These are phyloP conservation scores for Arenaria interpres DNA, from an alignment of 2,113 vertebrate genomes.

Conservation along the genomic window DNA sequence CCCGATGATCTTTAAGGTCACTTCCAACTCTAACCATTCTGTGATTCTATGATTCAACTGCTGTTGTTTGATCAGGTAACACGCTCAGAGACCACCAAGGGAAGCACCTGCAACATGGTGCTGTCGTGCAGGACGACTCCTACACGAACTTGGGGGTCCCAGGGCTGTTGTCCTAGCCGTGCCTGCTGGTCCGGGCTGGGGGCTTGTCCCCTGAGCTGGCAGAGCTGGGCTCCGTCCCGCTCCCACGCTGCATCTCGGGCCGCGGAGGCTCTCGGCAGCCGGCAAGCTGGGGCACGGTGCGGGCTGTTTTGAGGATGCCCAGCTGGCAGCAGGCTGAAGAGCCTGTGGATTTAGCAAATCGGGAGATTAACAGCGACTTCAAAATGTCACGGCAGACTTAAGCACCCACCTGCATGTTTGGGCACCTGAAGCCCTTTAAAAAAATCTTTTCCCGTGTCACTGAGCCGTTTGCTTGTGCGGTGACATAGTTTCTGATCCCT, in stretches of 20 bases:
- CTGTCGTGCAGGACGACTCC: background rate
- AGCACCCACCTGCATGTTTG: background rate
- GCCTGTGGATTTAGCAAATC: background rate
- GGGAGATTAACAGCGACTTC: background rate
- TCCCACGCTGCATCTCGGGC: background rate
- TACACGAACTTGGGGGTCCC: fast-evolving
- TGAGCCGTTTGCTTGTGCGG: background rate
- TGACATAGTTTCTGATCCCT: background rate
- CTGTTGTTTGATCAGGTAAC: background rate
- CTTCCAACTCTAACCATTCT: too few species aligned
- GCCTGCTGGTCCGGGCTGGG: background rate
- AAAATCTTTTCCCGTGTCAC: background rate
- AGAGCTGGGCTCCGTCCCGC: background rate
- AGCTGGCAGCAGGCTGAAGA: background rate
- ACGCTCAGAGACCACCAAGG: fast-evolving
- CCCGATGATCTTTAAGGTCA: too few species aligned
- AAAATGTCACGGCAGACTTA: background rate
- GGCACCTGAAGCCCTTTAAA: background rate
- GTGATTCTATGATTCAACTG: background rate
- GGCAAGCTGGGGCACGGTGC: background rate
- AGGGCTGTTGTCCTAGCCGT: background rate
- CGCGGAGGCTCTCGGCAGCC: fast-evolving
- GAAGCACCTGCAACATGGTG: fast-evolving
- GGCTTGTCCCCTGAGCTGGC: background rate
- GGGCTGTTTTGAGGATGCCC: background rate